These are phyloP conservation scores for Ceyx melanurus DNA, from an alignment of 2,113 vertebrate genomes.

Conservation along the genomic window DNA sequence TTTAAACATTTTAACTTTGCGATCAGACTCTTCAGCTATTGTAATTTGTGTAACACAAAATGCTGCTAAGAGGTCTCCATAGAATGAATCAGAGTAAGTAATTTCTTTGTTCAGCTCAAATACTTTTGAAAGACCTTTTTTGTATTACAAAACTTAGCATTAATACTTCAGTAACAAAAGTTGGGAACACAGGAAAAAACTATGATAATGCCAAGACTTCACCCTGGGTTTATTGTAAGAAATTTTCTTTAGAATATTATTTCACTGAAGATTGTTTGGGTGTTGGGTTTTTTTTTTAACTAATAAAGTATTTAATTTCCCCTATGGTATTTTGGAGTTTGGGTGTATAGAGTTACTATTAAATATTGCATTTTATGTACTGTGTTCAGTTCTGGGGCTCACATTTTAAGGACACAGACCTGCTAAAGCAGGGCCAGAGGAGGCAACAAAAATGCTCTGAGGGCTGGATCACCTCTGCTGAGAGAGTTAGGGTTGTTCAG, in stretches of 20 bases:
- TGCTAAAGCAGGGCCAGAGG: background rate
- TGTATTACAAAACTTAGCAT: background rate
- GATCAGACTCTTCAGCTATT: background rate
- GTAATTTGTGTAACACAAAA: background rate
- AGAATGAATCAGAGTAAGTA: constrained; percentile 28
- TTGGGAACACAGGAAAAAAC: background rate
- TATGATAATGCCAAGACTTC: background rate
- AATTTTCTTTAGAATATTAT: background rate
- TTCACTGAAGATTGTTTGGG: background rate
- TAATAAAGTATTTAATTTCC: background rate
- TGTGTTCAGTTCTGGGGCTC: background rate
- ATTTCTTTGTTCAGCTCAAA: constrained; percentile 14
- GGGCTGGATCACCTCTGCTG: no score
- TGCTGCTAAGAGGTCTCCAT: background rate
- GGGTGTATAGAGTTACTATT: background rate
- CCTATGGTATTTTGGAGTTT: background rate
- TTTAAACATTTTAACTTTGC: constrained; percentile 3
- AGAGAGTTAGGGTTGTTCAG: no score
- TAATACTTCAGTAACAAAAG: background rate
- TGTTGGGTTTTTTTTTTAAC: background rate
- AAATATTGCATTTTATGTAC: background rate
- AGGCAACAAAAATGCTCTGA: background rate
- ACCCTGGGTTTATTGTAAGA: background rate
- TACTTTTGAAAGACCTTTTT: background rate
- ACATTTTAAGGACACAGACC: background rate